These are phyloP conservation scores for Fopius arisanus DNA, from an alignment of 1,140 invertebrate genomes.

Conservation along the genomic window DNA sequence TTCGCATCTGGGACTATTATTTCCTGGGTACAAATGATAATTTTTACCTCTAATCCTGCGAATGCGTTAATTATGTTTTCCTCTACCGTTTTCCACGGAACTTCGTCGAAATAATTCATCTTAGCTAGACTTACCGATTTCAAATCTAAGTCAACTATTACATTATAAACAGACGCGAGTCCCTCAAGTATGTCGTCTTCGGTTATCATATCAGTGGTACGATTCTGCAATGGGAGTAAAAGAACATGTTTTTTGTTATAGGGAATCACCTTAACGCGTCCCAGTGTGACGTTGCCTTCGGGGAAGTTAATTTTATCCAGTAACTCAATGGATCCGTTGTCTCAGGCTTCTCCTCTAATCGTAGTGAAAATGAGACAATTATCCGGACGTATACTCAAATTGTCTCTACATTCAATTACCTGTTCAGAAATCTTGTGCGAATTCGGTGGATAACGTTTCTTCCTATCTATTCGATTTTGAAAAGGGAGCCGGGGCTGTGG, in stretches of 20 bases:
- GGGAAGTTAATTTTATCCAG: neutral
- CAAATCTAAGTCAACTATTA: neutral
- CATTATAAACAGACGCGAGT: neutral
- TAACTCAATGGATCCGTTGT: neutral
- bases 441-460: neutral
- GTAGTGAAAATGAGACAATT: neutral
- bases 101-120: slow-evolving; percentile 14
- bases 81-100: slow-evolving; percentile 6
- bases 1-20: neutral
- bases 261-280: neutral
- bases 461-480: neutral
- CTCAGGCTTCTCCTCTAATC: neutral
- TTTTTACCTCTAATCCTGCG: neutral
- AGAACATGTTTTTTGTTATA: neutral
- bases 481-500: neutral
- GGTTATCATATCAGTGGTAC: neutral
- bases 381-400: neutral
- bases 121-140: slow-evolving; percentile 18
- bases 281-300: neutral
- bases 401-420: neutral
- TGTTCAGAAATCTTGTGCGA: neutral
- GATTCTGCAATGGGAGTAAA: neutral
- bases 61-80: neutral
- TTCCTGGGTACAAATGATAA: neutral
- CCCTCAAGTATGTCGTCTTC: neutral